Evolutionary conservation across 2,888 invertebrate genomes (phyloP).

Genomic region (Prionchulus punctatus): DNA sequence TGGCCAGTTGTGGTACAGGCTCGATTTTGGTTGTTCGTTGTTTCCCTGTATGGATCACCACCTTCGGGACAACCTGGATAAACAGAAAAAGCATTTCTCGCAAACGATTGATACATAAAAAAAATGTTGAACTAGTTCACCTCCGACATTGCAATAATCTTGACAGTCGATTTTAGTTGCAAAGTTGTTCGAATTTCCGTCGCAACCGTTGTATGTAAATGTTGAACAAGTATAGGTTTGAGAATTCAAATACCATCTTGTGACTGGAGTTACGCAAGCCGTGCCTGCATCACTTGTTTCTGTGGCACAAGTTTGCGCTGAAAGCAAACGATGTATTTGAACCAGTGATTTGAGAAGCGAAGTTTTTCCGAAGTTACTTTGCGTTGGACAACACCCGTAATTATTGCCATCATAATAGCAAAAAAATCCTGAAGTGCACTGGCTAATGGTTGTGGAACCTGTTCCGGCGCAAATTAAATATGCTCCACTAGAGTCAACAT

Average conservation of each 20-base stretch:
- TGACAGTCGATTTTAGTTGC: slow-evolving; percentile 27
- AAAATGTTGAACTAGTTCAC: too few species aligned
- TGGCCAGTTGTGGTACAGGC: slow-evolving; percentile 24
- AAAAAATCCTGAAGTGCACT: slow-evolving; percentile 29
- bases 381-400: slow-evolving; percentile 29
- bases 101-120: too few species aligned
- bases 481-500: slow-evolving; percentile 22
- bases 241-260: slow-evolving; percentile 27
- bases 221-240: slow-evolving; percentile 13
- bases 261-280: slow-evolving; percentile 28
- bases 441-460: slow-evolving; percentile 15
- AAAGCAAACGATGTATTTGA: slow-evolving; percentile 8
- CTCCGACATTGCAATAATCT: slow-evolving; percentile 21
- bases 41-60: slow-evolving; percentile 28
- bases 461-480: slow-evolving; percentile 28
- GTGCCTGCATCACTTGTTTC: slow-evolving; percentile 27
- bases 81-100: too few species aligned
- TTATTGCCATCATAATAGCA: slow-evolving; percentile 31
- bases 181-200: too few species aligned
- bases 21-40: slow-evolving; percentile 23
- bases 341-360: too few species aligned
- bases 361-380: background rate
- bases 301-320: slow-evolving; percentile 27
- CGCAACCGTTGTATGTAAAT: too few species aligned
- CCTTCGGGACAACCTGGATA: slow-evolving; percentile 25